phyloP scores from a whole-genome alignment of 2,113 vertebrate genomes.

The Cepphus grylle region DNA sequence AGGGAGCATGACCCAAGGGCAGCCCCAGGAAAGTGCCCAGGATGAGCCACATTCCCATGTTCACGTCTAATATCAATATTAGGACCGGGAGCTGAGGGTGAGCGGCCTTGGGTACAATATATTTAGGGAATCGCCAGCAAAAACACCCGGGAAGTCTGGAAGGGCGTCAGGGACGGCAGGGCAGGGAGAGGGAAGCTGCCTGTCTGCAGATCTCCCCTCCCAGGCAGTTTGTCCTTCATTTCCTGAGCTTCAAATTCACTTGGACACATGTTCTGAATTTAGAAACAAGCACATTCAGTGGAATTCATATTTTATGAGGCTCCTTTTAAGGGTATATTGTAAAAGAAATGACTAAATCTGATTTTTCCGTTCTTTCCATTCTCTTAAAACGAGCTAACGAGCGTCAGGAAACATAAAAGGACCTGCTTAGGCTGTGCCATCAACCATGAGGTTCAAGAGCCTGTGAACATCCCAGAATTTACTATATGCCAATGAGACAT shows the following conservation, averaged over 20 bases:
- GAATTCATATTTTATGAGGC: slow-evolving; percentile 63
- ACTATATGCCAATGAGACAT: background rate
- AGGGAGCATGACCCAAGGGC: background rate
- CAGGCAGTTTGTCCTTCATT: slow-evolving; percentile 50
- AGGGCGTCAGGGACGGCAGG: background rate
- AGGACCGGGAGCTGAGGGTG: background rate
- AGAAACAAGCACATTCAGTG: slow-evolving; percentile 29
- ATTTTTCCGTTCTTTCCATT: background rate
- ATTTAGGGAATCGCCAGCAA: background rate
- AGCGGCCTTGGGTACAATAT: background rate
- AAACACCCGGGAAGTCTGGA: background rate
- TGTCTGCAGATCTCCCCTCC: background rate
- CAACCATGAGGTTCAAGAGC: background rate
- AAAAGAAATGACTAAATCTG: slow-evolving; percentile 13
- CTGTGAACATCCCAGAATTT: background rate
- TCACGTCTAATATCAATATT: accelerated
- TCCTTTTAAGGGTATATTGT: slow-evolving; percentile 47
- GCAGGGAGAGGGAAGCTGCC: background rate
- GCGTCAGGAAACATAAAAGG: slow-evolving; percentile 14
- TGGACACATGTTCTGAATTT: slow-evolving; percentile 64
- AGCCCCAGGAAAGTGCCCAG: background rate
- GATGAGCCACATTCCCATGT: background rate
- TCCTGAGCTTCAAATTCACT: slow-evolving; percentile 31
- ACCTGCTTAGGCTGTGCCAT: background rate
- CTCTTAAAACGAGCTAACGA: slow-evolving; percentile 3